Evolutionary conservation across 1,140 invertebrate genomes (phyloP).

Genomic region (Mamestra configurata): DNA sequence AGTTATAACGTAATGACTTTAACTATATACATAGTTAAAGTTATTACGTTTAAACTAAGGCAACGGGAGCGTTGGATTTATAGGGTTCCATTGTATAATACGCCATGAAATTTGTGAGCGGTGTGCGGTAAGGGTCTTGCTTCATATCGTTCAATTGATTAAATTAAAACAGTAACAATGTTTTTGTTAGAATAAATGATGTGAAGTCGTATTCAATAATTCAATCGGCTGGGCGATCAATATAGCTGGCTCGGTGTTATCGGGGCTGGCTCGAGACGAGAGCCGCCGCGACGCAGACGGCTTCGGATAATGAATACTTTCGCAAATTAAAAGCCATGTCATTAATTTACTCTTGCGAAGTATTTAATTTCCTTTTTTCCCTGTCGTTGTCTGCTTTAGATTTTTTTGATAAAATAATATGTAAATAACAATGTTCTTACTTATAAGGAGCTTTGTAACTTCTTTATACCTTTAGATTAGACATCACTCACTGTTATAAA

Average conservation of each 20-base stretch:
- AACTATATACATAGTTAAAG: too few species aligned
- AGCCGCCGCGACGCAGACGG: slow-evolving; percentile 27
- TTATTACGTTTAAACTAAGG: too few species aligned
- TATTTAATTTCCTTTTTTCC: slow-evolving; percentile 29
- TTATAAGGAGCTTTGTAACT: neutral
- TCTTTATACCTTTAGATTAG: neutral
- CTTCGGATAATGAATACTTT: slow-evolving; percentile 33
- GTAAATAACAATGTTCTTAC: neutral
- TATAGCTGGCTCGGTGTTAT: neutral
- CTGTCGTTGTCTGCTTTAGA: neutral
- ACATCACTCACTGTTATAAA: too few species aligned
- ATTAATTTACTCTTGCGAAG: slow-evolving; percentile 36
- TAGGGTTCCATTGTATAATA: neutral
- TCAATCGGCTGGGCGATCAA: neutral
- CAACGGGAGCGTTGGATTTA: slow-evolving; percentile 10
- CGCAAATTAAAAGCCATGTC: slow-evolving; percentile 45
- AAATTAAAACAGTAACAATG: slow-evolving; percentile 30
- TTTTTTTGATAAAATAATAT: slow-evolving; percentile 23
- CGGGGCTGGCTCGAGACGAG: neutral
- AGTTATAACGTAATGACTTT: slow-evolving; percentile 39
- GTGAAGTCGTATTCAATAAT: slow-evolving; percentile 20
- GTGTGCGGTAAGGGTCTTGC: neutral
- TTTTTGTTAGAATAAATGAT: slow-evolving; percentile 30
- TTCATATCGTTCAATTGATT: neutral
- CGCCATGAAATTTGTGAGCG: neutral